A percentile compares a stretch with the other conserved stretches of the same genome.
These are phyloP conservation scores for Drosophila kokeensis DNA, from an alignment of 2,888 invertebrate species.

Conservation along the genomic window DNA sequence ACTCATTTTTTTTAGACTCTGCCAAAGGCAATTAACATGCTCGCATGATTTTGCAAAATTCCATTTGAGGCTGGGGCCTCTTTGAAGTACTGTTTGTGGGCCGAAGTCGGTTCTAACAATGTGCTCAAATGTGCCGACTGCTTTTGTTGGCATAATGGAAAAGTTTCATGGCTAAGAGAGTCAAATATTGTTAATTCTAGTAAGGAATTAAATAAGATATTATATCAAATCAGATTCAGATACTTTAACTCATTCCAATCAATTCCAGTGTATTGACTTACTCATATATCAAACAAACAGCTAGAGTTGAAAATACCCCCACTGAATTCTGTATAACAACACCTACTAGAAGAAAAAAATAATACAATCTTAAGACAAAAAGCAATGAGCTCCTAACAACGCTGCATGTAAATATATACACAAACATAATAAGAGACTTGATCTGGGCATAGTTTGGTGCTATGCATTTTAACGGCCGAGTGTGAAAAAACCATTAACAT, in stretches of 20 bases:
- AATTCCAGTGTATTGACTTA: constrained; percentile 15
- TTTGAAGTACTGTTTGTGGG: constrained; percentile 58
- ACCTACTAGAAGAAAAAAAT: constrained; percentile 36
- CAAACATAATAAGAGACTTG: constrained; percentile 24
- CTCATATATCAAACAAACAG: constrained; percentile 43
- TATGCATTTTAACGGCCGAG: constrained; percentile 74
- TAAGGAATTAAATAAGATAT: neutral
- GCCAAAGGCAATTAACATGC: constrained; percentile 73
- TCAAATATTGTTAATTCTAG: neutral
- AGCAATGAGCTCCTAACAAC: constrained; percentile 38
- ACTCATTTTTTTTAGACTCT: constrained; percentile 74
- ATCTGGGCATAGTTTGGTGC: constrained; percentile 15
- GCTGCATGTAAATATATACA: constrained; percentile 42
- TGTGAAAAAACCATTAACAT: constrained; percentile 72
- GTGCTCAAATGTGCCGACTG: constrained; percentile 43
- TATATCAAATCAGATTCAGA: neutral
- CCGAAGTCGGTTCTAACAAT: constrained; percentile 19
- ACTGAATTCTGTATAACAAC: constrained; percentile 55
- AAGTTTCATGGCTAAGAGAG: neutral
- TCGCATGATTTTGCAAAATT: constrained; percentile 58
- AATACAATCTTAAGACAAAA: constrained; percentile 41
- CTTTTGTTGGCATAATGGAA: neutral
- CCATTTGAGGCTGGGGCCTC: constrained; percentile 32
- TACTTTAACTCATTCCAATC: neutral
- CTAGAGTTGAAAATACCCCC: constrained; percentile 25